A percentile compares a stretch with the other conserved stretches of the same genome.
Conservation (phyloP, 64 coral and sea anemone genomes). For the Pocillopora verrucosa region DNA sequence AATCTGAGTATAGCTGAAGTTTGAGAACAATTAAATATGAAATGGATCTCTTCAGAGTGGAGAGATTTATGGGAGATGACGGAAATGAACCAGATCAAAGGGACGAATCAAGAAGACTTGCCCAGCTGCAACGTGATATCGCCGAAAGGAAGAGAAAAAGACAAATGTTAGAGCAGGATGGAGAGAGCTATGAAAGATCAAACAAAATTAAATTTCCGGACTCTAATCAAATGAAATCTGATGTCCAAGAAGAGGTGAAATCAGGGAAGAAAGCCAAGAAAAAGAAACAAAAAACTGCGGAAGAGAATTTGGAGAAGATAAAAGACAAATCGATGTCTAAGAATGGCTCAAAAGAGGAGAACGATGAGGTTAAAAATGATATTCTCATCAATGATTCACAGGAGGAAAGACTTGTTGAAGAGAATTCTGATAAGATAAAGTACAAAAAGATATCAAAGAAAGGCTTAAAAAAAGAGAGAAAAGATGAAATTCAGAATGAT, state of each 20-base stretch:
- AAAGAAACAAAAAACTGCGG: background rate
- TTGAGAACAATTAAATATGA: background rate
- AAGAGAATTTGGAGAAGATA: background rate
- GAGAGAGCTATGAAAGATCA: background rate
- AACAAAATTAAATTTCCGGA: background rate
- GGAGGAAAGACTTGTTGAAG: background rate
- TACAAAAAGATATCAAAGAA: background rate
- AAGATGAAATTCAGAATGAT: conserved; percentile 2
- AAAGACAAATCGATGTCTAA: background rate
- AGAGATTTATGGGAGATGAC: conserved; percentile 75
- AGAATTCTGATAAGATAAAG: background rate
- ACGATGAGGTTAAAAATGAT: background rate
- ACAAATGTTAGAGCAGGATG: background rate
- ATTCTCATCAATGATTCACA: background rate
- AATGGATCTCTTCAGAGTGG: conserved; percentile 83
- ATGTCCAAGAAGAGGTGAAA: background rate
- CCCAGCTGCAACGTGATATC: conserved; percentile 44
- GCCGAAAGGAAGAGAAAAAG: conserved; percentile 58
- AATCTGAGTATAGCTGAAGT: no score
- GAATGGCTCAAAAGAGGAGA: background rate
- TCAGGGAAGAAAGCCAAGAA: conserved; percentile 6
- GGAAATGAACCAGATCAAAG: background rate
- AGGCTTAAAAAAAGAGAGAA: conserved; percentile 1
- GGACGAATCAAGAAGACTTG: conserved; percentile 41
- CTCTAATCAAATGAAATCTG: background rate